Evolutionary conservation across 2,797 vertebrate genomes (phyloP), one percentile per base, ranked within the genome.

Genomic region (Streptopelia turtur): DNA sequence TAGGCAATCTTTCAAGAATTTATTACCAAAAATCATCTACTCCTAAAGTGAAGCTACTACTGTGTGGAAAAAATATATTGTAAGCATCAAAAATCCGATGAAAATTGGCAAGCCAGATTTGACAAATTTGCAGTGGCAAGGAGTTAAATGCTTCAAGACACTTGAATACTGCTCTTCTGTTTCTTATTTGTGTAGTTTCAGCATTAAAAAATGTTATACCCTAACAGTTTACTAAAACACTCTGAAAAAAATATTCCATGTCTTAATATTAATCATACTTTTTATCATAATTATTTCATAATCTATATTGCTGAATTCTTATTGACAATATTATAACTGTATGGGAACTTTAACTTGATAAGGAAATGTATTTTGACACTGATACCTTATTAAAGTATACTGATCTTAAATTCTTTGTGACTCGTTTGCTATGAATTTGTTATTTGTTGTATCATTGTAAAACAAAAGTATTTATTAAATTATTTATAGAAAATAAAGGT

Each of bases 301-400:
- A 98, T 97, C 96, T 97, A 95, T 98, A 97, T 97, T 98, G 98
- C 98, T 98, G 97, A 98, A 98, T 98, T 97, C 96, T 98, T 99
- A 98, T 97, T 98, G 98, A 98, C 97, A 97, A 98, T 98, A 98
- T 98, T 98, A 98, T 99, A 98, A 98, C 97, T 98, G 97, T 98
- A 98, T 98, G 98, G 98, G 98, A 98, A 98, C 97, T 98, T 97
- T 98, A 98, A 98, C 98, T 98, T 98, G 94, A 98, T 99, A 98
- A 98, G 98, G 98, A 98, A 98, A 98, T 99, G 98, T 99, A 99
- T 99, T 99, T 98, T 99, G 99, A 99, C 99, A 99, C 99, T 99
- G 98, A 98, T 99, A 98, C 98, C 98, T 98, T 98, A 99, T 99
- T 99, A 99, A 99, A 99, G 98, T 98, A 99, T 99, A 99, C 98